These are phyloP conservation scores for Phyllostomus discolor DNA, from an alignment of 2,113 vertebrate species.

Conservation along the genomic window DNA sequence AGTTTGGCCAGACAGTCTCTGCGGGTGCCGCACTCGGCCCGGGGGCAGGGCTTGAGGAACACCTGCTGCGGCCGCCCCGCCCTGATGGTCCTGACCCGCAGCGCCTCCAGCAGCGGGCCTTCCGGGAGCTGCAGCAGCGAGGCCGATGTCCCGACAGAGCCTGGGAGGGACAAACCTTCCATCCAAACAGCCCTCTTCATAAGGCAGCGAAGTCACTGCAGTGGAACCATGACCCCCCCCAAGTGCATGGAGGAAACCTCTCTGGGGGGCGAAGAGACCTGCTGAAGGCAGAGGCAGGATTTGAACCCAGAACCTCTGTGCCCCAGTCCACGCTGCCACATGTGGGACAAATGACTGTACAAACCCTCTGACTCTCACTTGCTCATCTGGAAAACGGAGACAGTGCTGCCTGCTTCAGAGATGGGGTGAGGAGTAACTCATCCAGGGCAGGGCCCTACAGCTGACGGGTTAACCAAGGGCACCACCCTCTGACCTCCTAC, in stretches of 20 bases:
- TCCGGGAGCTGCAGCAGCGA: slow-evolving; percentile 82
- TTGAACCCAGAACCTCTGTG: not conserved
- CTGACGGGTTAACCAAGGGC: not conserved
- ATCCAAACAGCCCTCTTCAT: not conserved
- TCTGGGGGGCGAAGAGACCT: not conserved
- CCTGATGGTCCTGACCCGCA: slow-evolving; percentile 87
- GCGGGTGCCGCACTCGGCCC: slow-evolving; percentile 86
- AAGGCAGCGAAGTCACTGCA: not conserved
- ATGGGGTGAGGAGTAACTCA: not conserved
- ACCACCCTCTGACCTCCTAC: not conserved
- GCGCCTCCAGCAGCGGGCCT: slow-evolving; percentile 81
- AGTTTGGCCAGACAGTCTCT: slow-evolving; percentile 96
- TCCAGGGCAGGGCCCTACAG: not conserved
- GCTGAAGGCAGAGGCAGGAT: not conserved
- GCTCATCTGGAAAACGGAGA: not conserved
- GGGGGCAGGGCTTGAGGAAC: slow-evolving; percentile 90
- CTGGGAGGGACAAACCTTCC: slow-evolving; percentile 72
- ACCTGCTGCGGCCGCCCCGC: slow-evolving; percentile 89
- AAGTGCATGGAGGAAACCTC: not conserved
- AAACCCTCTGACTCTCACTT: not conserved
- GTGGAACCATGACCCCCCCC: not conserved
- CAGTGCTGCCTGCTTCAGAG: not conserved
- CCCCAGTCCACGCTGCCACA: not conserved
- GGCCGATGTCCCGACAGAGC: slow-evolving; percentile 80
- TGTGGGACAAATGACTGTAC: not conserved